Conservation (phyloP, 2,888 invertebrate genomes). For the Acleris holmiana region DNA sequence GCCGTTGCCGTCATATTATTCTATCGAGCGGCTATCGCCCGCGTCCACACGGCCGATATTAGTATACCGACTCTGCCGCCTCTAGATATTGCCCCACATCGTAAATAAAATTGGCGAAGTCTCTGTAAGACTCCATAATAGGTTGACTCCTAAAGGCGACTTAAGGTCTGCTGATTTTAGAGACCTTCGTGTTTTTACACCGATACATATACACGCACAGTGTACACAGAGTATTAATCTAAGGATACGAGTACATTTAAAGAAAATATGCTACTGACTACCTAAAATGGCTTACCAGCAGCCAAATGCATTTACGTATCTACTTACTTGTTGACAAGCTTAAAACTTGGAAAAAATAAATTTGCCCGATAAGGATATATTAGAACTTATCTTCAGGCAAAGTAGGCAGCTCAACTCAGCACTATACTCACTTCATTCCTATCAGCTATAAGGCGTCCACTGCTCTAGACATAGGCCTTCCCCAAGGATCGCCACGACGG, state of each 20-base stretch:
- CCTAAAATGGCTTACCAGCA: too few species aligned
- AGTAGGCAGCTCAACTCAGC: too few species aligned
- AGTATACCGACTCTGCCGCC: slow-evolving; percentile 75
- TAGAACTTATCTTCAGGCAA: too few species aligned
- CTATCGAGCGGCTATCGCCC: slow-evolving; percentile 79
- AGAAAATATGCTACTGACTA: too few species aligned
- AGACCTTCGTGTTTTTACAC: not conserved
- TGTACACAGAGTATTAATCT: not conserved
- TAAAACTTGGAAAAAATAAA: too few species aligned
- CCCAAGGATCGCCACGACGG: too few species aligned
- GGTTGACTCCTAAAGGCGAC: slow-evolving; percentile 51
- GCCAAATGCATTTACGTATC: too few species aligned
- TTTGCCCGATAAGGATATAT: too few species aligned
- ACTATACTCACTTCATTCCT: too few species aligned
- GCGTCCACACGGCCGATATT: slow-evolving; percentile 77
- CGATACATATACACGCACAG: not conserved
- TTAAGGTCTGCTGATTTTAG: slow-evolving; percentile 37
- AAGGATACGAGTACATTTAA: not conserved
- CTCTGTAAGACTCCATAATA: slow-evolving; percentile 54
- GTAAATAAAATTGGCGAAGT: slow-evolving; percentile 71
- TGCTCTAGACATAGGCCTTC: too few species aligned
- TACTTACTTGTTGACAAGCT: too few species aligned
- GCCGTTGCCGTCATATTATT: slow-evolving; percentile 80
- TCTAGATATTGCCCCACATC: slow-evolving; percentile 75
- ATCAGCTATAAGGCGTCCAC: too few species aligned